These are phyloP conservation scores for Oxycera nigricornis DNA, from an alignment of 2,888 invertebrate species.

Conservation along the genomic window DNA sequence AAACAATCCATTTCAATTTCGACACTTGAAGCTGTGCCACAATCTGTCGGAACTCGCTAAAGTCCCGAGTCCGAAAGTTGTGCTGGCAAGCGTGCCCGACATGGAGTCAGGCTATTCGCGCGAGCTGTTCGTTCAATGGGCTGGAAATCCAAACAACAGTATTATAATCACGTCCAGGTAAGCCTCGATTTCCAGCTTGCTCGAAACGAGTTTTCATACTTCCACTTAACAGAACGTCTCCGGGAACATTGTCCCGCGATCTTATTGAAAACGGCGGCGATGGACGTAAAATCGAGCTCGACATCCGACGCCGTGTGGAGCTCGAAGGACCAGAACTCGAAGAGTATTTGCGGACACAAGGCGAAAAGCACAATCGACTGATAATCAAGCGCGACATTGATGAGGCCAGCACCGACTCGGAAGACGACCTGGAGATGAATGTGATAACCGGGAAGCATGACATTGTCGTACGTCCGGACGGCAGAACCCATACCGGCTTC, in stretches of 20 bases:
- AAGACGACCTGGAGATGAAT: constrained; percentile 84
- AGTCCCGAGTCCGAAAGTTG: constrained; percentile 92
- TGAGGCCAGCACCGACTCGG: constrained; percentile 79
- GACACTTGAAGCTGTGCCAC: constrained; percentile 93
- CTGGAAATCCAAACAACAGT: constrained; percentile 88
- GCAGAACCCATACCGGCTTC: constrained; percentile 74
- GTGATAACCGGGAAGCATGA: constrained; percentile 88
- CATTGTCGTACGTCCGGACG: constrained; percentile 81
- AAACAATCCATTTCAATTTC: constrained; percentile 95
- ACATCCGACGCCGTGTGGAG: constrained; percentile 73
- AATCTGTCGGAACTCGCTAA: constrained; percentile 84
- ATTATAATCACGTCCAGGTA: constrained; percentile 90
- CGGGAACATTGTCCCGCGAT: constrained; percentile 81
- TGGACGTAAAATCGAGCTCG: constrained; percentile 72
- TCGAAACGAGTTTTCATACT: background rate
- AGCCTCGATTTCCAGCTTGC: constrained; percentile 14
- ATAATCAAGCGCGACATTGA: constrained; percentile 68
- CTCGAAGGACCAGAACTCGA: constrained; percentile 81
- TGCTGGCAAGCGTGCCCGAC: constrained; percentile 93
- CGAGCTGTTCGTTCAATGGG: constrained; percentile 95
- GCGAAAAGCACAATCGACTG: constrained; percentile 62
- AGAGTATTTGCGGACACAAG: constrained; percentile 74
- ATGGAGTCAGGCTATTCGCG: constrained; percentile 95
- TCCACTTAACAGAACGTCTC: constrained; percentile 70
- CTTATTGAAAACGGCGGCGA: constrained; percentile 79